Evolutionary conservation across 2,797 vertebrate species (phyloP).

Genomic region (Odontamblyopus lacepedii): DNA sequence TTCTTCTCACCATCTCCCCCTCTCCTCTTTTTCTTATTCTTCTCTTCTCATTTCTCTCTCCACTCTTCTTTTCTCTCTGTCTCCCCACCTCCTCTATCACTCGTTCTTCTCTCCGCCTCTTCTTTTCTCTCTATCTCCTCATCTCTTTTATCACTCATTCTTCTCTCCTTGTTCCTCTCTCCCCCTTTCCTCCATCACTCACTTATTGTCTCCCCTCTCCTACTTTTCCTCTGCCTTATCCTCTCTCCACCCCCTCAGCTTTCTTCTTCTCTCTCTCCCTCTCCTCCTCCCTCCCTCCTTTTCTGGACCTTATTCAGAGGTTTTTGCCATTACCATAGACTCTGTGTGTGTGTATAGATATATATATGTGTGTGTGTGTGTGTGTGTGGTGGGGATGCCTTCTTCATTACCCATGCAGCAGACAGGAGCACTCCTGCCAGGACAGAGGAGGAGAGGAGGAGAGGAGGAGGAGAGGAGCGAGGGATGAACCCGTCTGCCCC

Average conservation of each 20-base stretch:
- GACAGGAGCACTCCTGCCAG: conserved; percentile 57
- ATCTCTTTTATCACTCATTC: too few species aligned
- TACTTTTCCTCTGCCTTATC: background rate
- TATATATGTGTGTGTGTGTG: background rate
- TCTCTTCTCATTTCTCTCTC: too few species aligned
- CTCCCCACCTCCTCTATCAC: too few species aligned
- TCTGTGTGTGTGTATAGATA: conserved; percentile 38
- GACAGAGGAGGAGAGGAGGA: conserved; percentile 32
- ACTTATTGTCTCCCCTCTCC: too few species aligned
- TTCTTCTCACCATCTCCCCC: too few species aligned
- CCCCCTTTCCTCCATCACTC: background rate
- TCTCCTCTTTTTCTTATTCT: too few species aligned
- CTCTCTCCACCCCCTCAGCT: background rate
- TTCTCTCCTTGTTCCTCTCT: too few species aligned
- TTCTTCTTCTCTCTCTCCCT: background rate
- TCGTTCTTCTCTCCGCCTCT: too few species aligned
- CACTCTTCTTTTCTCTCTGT: conserved; percentile 18
- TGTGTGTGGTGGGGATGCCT: conserved; percentile 48
- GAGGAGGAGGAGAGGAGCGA: conserved; percentile 11
- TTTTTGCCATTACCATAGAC: conserved; percentile 56
- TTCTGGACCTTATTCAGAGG: background rate
- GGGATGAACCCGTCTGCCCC: conserved; percentile 53
- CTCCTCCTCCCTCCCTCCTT: background rate
- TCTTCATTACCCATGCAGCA: conserved; percentile 73
- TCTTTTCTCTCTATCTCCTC: too few species aligned